These are phyloP conservation scores for Epizoanthus stellaris DNA, from an alignment of 92 coral and sea anemone species.

Conservation along the genomic window DNA sequence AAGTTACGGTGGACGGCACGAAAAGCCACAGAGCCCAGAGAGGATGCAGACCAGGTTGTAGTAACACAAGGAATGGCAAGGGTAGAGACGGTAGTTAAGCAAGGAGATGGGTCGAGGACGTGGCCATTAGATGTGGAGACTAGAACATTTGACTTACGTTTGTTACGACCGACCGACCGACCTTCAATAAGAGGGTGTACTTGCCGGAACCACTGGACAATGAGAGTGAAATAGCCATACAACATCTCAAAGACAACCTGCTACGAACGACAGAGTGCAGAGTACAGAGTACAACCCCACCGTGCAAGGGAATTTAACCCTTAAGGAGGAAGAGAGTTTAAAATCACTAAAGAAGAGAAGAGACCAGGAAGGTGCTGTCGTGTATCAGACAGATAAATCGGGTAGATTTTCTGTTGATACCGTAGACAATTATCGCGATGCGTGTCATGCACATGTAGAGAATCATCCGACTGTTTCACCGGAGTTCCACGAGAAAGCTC, in stretches of 20 bases:
- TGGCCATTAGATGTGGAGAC: neutral
- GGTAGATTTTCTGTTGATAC: constrained; percentile 36
- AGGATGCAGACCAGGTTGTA: neutral
- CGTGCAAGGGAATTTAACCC: constrained; percentile 17
- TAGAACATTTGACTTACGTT: constrained; percentile 1
- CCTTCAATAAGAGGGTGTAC: constrained; percentile 29
- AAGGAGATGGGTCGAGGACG: neutral
- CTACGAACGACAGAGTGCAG: neutral
- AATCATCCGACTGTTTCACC: constrained; percentile 8
- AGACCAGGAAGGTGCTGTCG: neutral
- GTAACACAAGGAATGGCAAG: neutral
- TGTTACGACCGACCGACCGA: constrained; percentile 32
- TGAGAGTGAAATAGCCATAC: constrained; percentile 31
- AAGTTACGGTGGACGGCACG: constrained; percentile 6
- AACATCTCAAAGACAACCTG: constrained; percentile 46
- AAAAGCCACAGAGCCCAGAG: constrained; percentile 19
- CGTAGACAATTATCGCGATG: constrained; percentile 24
- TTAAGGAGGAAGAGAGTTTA: neutral
- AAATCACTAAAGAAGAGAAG: neutral
- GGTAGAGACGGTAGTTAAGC: neutral
- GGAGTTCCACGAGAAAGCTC: constrained; percentile 6
- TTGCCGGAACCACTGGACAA: constrained; percentile 13
- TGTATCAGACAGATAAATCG: constrained; percentile 10
- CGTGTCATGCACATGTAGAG: constrained; percentile 24
- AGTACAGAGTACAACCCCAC: neutral